A percentile compares a stretch with the other conserved stretches of the same genome.
These are phyloP conservation scores for Mamestra configurata DNA, from an alignment of 1,140 invertebrate species.

Conservation along the genomic window DNA sequence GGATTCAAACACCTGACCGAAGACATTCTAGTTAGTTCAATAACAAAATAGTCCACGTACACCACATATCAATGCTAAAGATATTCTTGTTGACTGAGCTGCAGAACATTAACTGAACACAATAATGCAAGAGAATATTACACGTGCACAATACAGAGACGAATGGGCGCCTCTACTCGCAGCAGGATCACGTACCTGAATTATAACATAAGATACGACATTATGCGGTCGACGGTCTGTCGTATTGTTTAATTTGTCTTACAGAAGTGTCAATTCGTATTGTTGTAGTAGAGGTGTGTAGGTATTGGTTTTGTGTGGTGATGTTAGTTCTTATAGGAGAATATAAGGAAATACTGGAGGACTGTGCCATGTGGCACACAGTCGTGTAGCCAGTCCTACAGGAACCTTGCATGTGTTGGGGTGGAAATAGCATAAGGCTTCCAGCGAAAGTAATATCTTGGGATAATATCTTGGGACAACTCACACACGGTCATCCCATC, in stretches of 20 bases:
- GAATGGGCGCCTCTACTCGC: not conserved
- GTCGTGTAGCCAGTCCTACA: no score
- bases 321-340: not conserved
- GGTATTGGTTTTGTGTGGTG: not conserved
- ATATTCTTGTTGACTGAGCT: not conserved
- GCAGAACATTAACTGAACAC: not conserved
- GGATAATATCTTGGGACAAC: no score
- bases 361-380: no score
- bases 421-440: no score
- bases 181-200: constrained; percentile 17
- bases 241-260: not conserved
- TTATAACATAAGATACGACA: not conserved
- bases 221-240: not conserved
- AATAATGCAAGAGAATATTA: not conserved
- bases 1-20: no score
- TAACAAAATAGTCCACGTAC: not conserved
- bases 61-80: not conserved
- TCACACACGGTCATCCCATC: no score
- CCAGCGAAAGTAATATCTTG: no score
- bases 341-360: no score
- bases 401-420: no score
- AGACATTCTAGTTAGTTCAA: not conserved
- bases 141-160: not conserved
- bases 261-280: constrained; percentile 21
- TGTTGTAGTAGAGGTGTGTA: not conserved